Conservation (phyloP, 2,888 invertebrate species). For the Elmis aenea region DNA sequence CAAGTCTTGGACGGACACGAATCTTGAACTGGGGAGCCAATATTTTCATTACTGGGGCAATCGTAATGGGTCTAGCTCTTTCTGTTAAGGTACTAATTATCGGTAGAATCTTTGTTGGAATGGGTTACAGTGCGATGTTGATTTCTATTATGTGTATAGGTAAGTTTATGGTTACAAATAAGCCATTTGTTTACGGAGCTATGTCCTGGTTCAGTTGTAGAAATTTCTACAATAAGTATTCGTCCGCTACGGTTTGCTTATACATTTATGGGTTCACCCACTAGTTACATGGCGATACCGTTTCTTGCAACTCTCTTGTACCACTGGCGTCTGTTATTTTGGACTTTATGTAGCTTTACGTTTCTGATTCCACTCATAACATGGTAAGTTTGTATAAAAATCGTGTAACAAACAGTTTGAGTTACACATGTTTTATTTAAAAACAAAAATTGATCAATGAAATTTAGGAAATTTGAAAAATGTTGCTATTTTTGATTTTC, state of each 20-base stretch:
- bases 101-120: slow-evolving; percentile 7
- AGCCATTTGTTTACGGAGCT: too few relatives aligned
- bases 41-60: slow-evolving; percentile 2
- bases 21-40: slow-evolving; percentile 7
- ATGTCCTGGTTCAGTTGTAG: too few relatives aligned
- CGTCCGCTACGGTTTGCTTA: slow-evolving; percentile 6
- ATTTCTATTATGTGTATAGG: slow-evolving; percentile 5
- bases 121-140: slow-evolving; percentile 6
- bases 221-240: slow-evolving; percentile 5
- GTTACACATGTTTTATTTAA: too few relatives aligned
- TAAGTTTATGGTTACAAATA: too few relatives aligned
- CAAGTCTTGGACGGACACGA: slow-evolving; percentile 11
- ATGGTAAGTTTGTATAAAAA: slow-evolving; percentile 13
- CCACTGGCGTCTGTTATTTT: slow-evolving; percentile 12
- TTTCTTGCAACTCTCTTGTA: slow-evolving; percentile 4
- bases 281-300: slow-evolving; percentile 3
- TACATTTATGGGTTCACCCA: slow-evolving; percentile 5
- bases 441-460: too few relatives aligned
- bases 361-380: slow-evolving; percentile 11
- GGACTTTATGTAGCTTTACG: background rate
- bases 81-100: slow-evolving; percentile 3
- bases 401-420: too few relatives aligned
- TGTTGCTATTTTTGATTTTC: too few relatives aligned
- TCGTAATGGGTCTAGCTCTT: slow-evolving; percentile 4
- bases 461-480: too few relatives aligned